phyloP scores from a whole-genome alignment of 2,888 invertebrate genomes.

The Amphipoea oculea region DNA sequence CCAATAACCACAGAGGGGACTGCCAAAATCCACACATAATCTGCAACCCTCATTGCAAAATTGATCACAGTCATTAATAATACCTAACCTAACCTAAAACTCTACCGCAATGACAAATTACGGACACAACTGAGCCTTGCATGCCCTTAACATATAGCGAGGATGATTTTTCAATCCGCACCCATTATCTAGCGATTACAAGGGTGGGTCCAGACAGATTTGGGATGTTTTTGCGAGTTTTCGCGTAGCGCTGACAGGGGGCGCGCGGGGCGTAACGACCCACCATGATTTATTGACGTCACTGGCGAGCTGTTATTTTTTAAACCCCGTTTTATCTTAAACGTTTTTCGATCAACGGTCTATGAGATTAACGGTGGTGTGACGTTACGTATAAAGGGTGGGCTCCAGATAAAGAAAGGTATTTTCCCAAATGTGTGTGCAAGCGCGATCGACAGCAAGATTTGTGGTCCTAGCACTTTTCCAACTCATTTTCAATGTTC shows the following conservation, averaged over 20 bases:
- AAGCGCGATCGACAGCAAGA: conserved; percentile 2
- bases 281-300: conserved; percentile 85
- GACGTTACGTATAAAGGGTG: conserved; percentile 52
- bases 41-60: conserved; percentile 67
- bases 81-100: conserved; percentile 70
- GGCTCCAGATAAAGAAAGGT: conserved; percentile 42
- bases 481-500: background rate
- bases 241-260: conserved; percentile 76
- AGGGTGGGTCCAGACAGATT: conserved; percentile 87
- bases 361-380: conserved; percentile 72
- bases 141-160: conserved; percentile 80
- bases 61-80: conserved; percentile 74
- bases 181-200: conserved; percentile 89
- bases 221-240: conserved; percentile 83
- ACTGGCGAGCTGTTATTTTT: conserved; percentile 82
- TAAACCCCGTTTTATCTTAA: conserved; percentile 82
- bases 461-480: background rate
- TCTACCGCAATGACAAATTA: conserved; percentile 74
- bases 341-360: conserved; percentile 79
- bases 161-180: conserved; percentile 89
- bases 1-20: conserved; percentile 32
- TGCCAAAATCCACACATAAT: conserved; percentile 56
- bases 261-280: conserved; percentile 75
- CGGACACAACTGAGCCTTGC: conserved; percentile 68
- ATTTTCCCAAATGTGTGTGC: conserved; percentile 21